phyloP scores from a whole-genome alignment of 2,797 vertebrate genomes.

The Girardinus metallicus region DNA sequence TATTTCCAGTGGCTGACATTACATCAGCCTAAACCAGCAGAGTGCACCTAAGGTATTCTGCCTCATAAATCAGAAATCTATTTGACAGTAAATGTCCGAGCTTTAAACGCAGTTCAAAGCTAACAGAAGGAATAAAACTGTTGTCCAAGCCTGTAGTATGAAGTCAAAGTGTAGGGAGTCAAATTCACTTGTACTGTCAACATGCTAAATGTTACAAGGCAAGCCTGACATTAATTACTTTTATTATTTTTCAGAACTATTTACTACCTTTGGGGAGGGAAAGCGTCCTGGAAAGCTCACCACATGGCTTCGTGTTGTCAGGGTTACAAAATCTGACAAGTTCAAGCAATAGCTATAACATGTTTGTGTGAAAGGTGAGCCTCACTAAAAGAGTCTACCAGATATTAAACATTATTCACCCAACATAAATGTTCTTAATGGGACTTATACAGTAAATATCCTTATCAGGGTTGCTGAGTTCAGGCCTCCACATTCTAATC shows the following conservation, averaged over 20 bases:
- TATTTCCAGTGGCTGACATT: constrained; percentile 2
- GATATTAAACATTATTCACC: not conserved
- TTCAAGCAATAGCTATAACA: constrained; percentile 9
- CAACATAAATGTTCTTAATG: not conserved
- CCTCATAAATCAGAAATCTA: not conserved
- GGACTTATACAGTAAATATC: not conserved
- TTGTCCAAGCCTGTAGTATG: not conserved
- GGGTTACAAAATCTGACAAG: not conserved
- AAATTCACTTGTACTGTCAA: not conserved
- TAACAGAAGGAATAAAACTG: not conserved
- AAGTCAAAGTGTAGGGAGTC: not conserved
- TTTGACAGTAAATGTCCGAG: not conserved
- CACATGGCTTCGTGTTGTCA: constrained; percentile 10
- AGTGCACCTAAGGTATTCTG: not conserved
- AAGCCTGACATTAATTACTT: not conserved
- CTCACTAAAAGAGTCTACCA: not conserved
- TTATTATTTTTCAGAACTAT: constrained; percentile 5
- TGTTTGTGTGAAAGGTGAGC: not conserved
- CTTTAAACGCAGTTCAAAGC: not conserved
- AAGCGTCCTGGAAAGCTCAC: constrained; percentile 5
- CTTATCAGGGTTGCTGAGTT: not conserved
- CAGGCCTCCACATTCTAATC: not conserved
- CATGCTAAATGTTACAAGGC: not conserved
- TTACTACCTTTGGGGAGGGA: constrained; percentile 7
- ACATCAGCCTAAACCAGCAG: not conserved